Conservation (phyloP, 2,888 invertebrate genomes). For the Hanleya hanleyi region DNA sequence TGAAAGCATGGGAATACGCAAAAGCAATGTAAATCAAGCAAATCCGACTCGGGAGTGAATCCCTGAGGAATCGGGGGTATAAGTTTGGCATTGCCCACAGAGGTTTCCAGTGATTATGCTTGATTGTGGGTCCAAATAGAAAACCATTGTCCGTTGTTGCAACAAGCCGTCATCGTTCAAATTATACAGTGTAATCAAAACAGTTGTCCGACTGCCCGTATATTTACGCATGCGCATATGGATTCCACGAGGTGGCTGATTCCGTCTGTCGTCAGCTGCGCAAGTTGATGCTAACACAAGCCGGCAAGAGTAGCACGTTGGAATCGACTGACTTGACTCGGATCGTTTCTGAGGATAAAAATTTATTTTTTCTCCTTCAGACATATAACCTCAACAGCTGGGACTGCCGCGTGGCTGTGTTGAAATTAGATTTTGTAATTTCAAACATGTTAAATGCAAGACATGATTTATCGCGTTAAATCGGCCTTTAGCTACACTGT, state of each 20-base stretch:
- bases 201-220: neutral
- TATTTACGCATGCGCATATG: constrained; percentile 3
- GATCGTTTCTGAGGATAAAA: too few species aligned
- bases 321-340: neutral
- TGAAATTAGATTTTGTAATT: too few species aligned
- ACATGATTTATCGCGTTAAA: too few species aligned
- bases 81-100: neutral
- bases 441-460: too few species aligned
- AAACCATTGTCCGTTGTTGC: neutral
- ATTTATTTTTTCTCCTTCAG: too few species aligned
- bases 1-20: too few species aligned
- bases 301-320: neutral
- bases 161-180: neutral
- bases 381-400: too few species aligned
- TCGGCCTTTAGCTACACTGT: too few species aligned
- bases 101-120: neutral
- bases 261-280: neutral
- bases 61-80: too few species aligned
- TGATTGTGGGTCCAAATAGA: neutral
- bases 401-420: too few species aligned
- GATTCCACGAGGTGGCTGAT: neutral
- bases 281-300: neutral
- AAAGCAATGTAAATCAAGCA: neutral
- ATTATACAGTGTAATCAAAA: constrained; percentile 3
- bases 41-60: neutral